Evolutionary conservation across 2,113 vertebrate genomes (phyloP), one percentile per base, ranked within the genome.

Genomic region (Pygathrix nemaeus): DNA sequence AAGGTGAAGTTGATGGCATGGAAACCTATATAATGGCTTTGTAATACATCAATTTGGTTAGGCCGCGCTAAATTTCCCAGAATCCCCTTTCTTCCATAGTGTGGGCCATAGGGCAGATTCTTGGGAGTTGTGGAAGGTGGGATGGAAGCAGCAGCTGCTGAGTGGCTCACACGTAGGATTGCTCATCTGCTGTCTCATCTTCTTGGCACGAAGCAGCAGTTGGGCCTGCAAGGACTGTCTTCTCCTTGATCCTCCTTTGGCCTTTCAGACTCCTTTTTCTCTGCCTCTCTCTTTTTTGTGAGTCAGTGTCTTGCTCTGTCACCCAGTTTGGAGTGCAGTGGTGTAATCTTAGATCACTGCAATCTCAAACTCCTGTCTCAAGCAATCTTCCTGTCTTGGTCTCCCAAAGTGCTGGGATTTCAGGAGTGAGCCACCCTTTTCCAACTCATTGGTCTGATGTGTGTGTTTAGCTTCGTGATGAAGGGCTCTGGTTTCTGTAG

Each of bases 161-260:
- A 35, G 9, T 21, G 48, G 30, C 17, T 6, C 14, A 21, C 16
- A 21, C 25, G 14, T 6, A 8, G 11, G 12, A 6, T 1, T 10
- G 21, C 9, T 59, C 52, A 43, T 80, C 64, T 95, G 43, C 25
- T 30, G 20, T 84, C 38, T 79, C 27, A 18, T 50, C 30, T 52
- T 2, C 0, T 35, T 12, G 79, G 59, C 8, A 17, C 5, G 18
- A 55, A 78, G 10, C 45, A 48, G 21, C 21, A n/a, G 21, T 40
- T 32, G 17, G 25, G 4, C 14, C 66, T 59, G 5, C 45, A 11
- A 52, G 0, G 30, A 16, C 4, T 32, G 0, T 2, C 9, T 32
- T 27, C 43, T 38, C 12, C 17, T 21, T 9, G 68, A 17, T 48
- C 30, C 64, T 55, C 38, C 23, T 48, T 76, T 52, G 52, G 23